These are phyloP conservation scores for Conistra vaccinii DNA, from an alignment of 2,888 invertebrate genomes.

Conservation along the genomic window DNA sequence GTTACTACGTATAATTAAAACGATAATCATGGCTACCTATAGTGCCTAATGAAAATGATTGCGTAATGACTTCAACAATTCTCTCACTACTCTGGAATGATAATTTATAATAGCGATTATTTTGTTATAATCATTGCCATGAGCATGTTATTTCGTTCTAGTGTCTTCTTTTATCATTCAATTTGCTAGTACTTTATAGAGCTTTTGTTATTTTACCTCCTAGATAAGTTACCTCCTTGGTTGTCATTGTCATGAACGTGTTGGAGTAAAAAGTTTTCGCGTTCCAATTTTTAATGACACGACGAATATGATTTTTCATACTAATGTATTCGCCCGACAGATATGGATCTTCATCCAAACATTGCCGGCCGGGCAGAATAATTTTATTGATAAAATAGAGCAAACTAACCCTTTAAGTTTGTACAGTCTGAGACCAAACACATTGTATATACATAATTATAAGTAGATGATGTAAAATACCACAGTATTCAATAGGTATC, in stretches of 20 bases:
- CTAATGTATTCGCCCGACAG: no score
- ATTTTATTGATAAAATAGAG: no score
- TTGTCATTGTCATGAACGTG: no score
- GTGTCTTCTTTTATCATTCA: not conserved
- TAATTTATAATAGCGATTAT: not conserved
- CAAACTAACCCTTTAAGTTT: no score
- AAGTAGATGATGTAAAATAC: not conserved
- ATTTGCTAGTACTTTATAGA: not conserved
- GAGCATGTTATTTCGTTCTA: not conserved
- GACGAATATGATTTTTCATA: no score
- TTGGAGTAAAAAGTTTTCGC: no score
- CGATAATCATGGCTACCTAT: conserved; percentile 9
- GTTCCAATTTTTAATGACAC: no score
- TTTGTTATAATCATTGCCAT: not conserved
- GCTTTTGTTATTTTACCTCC: not conserved
- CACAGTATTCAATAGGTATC: not conserved
- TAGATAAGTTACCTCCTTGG: not conserved
- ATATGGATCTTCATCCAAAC: no score
- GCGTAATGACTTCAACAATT: not conserved
- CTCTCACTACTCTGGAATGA: not conserved
- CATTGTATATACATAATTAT: no score
- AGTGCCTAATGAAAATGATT: not conserved
- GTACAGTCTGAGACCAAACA: no score
- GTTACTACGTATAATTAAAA: conserved; percentile 45
- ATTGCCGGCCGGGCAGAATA: no score